Evolutionary conservation across 2,888 invertebrate genomes (phyloP), one percentile per base, ranked within the genome.

Genomic region (Erynnis tages): DNA sequence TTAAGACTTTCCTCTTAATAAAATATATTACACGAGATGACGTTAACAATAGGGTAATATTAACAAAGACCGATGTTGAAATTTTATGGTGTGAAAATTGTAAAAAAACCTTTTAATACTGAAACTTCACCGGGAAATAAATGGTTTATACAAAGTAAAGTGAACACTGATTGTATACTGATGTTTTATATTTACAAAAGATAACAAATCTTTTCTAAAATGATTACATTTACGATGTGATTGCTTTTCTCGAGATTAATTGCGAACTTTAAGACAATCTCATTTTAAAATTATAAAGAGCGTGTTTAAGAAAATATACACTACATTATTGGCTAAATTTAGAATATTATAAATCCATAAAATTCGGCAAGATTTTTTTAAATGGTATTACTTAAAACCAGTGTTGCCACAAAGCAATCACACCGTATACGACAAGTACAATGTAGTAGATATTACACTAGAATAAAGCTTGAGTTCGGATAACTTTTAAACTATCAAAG

Each of bases 1-100:
- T 86, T 86, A 87, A 87, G 87, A 86, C 78, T 88, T 88, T 83
- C 70, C 80, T 85, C 85, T 86, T 81, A 88, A 82, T 87, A 86
- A 87, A 85, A 85, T 87, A 88, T 87, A 85, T 84, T 89, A 89
- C 88, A 89, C 82, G 79, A 82, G 76, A 71, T 79, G 79, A 68
- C 77, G 72, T 82, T 82, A 88, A 88, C 87, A 86, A 87, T 67
- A 67, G 67, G 70, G 69, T 65, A 69, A 68, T 75, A 74, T 76
- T 78, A 87, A 86, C 86, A 81, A 78, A 84, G 71, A 68, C 72
- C 66, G 75, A 76, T 73, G 73, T 54, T 55, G 45, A 54, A 49
- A 48, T 40, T 35, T 34, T 32, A 34, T 69, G 68, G 16, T 8
- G 37, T 37, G 5, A 71, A 56, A 70, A 69, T 7, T 21, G 43